Conservation (phyloP, 2,888 invertebrate species). For the Neocrepidodera transversa region DNA sequence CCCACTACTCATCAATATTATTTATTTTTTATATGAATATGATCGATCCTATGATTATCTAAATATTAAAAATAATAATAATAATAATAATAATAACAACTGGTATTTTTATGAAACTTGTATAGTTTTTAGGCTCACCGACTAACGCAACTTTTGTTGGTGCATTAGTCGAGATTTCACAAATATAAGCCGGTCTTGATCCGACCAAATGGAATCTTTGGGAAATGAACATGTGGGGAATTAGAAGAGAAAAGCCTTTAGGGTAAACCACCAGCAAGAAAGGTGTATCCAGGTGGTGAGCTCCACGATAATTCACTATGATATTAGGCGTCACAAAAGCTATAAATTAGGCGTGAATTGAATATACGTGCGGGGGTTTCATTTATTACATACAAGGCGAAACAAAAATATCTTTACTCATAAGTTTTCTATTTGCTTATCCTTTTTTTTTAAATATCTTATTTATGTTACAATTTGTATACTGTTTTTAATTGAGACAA, state of each 20-base stretch:
- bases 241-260: constrained; percentile 26
- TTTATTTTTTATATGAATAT: too few relatives aligned
- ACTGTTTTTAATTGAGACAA: too few relatives aligned
- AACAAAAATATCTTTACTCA: neutral
- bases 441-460: too few relatives aligned
- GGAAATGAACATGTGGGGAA: constrained; percentile 38
- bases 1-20: too few relatives aligned
- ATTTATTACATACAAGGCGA: neutral
- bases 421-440: too few relatives aligned
- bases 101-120: too few relatives aligned
- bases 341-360: constrained; percentile 35
- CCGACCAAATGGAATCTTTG: constrained; percentile 38
- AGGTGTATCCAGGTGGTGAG: constrained; percentile 48
- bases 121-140: constrained; percentile 15
- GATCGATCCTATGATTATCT: too few relatives aligned
- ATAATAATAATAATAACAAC: too few relatives aligned
- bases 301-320: constrained; percentile 46
- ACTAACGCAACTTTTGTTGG: constrained; percentile 8
- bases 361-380: constrained; percentile 1
- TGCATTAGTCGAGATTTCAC: constrained; percentile 41
- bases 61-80: too few relatives aligned
- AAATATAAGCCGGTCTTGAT: constrained; percentile 34
- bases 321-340: constrained; percentile 40
- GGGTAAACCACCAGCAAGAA: constrained; percentile 36
- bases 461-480: too few relatives aligned